These are phyloP conservation scores for Phrixothrix hirtus DNA, from an alignment of 2,888 invertebrate genomes.

Conservation along the genomic window DNA sequence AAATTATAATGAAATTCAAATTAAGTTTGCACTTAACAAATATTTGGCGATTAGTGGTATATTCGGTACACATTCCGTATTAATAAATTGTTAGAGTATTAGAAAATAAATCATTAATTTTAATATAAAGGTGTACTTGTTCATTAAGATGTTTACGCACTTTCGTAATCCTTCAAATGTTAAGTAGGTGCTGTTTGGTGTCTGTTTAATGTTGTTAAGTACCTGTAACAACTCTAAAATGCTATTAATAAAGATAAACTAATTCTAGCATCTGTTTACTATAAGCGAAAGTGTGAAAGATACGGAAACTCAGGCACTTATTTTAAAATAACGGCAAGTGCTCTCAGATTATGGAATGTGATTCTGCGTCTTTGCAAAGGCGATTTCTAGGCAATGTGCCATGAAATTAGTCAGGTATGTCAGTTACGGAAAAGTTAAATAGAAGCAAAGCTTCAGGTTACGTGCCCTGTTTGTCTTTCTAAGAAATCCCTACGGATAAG, in stretches of 20 bases:
- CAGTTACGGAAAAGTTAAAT: slow-evolving; percentile 10
- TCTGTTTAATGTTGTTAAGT: neutral
- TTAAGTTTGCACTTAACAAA: no score
- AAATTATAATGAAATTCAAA: no score
- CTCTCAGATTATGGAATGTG: slow-evolving; percentile 19
- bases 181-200: neutral
- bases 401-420: slow-evolving; percentile 22
- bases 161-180: neutral
- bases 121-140: no score
- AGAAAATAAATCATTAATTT: no score
- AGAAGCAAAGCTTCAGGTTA: slow-evolving; percentile 15
- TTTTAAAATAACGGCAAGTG: slow-evolving; percentile 10
- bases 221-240: slow-evolving; percentile 1
- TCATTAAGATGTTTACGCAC: neutral
- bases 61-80: no score
- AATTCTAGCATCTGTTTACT: slow-evolving; percentile 14
- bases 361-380: slow-evolving; percentile 8
- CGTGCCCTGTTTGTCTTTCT: slow-evolving; percentile 10
- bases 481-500: neutral
- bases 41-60: no score
- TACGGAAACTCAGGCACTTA: slow-evolving; percentile 18
- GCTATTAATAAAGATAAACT: slow-evolving; percentile 14
- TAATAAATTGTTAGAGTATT: no score
- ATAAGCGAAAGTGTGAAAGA: slow-evolving; percentile 11
- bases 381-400: slow-evolving; percentile 15